Evolutionary conservation across 2,113 vertebrate genomes (phyloP), one percentile per base, ranked within the genome.

Genomic region (Pica pica): DNA sequence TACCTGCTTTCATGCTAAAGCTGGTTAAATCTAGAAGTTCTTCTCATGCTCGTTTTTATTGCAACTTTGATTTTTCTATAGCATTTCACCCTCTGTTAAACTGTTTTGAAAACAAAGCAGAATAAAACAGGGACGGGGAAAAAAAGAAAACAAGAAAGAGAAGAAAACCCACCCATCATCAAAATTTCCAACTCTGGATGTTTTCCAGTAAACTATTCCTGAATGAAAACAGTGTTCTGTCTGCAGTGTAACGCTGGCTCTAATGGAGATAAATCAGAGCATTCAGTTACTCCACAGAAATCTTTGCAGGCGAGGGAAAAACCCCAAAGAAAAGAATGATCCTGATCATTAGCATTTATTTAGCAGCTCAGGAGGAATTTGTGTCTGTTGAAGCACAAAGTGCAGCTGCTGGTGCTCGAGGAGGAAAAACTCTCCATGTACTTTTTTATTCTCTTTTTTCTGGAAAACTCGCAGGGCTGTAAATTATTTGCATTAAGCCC

Each of bases 151-250:
- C 6, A 13, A 1, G 7, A 35, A 8, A 22, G 5, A 18, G 2
- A 7, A 31, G 53, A 82, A 70, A 89, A 21, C 9, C 33, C 70
- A 90, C 61, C 53, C 71, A 76, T 83, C 76, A 83, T 89, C 83
- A 89, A 53, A 79, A 80, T 89, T 83, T 81, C 76, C n/a, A 67
- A 4, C n/a, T 65, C 83, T 94, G 94, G 83, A 39, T 80, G 86
- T 55, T 95, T 91, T 87, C 93, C 94, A 96, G 93, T 35, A 17
- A 83, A 52, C 73, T 67, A 23, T 73, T 96, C n/a, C n/a, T 94
- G 93, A 94, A 89, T 91, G 77, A 93, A 80, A 94, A 28, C 68
- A 63, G 50, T 4, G 5, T 19, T 89, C 44, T 80, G n/a, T 52
- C 63, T 60, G 67, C 61, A 57, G 26, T 39, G 82, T 12, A 56